A percentile compares a stretch with the other conserved stretches of the same genome.
Conservation (phyloP, 2,797 vertebrate species). For the Rhinatrema bivittatum region DNA sequence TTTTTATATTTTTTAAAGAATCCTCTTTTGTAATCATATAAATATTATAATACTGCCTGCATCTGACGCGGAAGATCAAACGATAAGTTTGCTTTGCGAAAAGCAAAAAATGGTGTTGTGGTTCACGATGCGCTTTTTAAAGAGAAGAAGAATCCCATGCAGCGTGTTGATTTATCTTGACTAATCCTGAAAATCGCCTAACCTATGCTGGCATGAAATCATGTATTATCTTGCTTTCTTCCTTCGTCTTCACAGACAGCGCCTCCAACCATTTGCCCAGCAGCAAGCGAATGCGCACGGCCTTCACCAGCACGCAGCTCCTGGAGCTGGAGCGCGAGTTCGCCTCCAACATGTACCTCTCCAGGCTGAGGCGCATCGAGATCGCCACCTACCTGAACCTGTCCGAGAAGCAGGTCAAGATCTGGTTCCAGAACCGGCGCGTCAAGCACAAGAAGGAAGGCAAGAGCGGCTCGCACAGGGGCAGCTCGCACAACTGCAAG, state of each 20-base stretch:
- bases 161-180: too few species aligned
- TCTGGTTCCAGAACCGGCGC: conserved; percentile 98
- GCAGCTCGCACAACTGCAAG: conserved; percentile 75
- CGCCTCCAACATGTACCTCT: conserved; percentile 97
- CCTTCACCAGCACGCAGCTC: conserved; percentile 96
- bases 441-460: conserved; percentile 98
- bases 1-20: too few species aligned
- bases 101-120: too few species aligned
- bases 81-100: too few species aligned
- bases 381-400: conserved; percentile 97
- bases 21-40: too few species aligned
- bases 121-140: too few species aligned
- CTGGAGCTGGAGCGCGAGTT: conserved; percentile 95
- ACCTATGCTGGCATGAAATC: too few species aligned
- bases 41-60: too few species aligned
- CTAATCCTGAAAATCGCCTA: too few species aligned
- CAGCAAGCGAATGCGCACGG: conserved; percentile 96
- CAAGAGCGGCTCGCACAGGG: conserved; percentile 74
- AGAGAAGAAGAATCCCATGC: too few species aligned
- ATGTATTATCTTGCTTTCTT: too few species aligned
- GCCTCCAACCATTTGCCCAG: conserved; percentile 84
- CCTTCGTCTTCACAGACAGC: conserved; percentile 62
- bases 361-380: conserved; percentile 92
- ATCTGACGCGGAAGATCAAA: too few species aligned
- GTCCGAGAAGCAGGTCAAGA: conserved; percentile 97